Evolutionary conservation across 2,113 vertebrate species (phyloP).

Genomic region (Sus scrofa): DNA sequence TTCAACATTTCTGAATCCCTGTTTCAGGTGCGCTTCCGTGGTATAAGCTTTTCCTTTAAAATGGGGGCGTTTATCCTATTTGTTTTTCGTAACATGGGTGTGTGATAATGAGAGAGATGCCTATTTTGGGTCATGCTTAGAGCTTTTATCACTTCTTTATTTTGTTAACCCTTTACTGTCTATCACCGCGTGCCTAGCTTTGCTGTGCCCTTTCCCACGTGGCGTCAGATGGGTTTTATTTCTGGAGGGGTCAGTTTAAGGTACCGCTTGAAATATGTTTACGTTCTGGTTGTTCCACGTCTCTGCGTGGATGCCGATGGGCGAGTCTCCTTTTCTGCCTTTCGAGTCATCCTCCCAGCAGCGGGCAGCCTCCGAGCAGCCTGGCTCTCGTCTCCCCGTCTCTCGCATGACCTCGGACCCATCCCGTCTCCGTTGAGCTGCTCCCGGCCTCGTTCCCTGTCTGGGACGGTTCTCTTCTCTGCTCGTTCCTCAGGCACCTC

Average conservation of each 20-base stretch:
- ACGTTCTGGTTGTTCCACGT: neutral
- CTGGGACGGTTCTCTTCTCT: neutral
- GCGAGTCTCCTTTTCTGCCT: too few species aligned
- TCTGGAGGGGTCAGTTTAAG: neutral
- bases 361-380: neutral
- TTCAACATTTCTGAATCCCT: neutral
- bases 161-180: neutral
- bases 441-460: rapidly evolving
- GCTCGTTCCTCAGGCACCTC: rapidly evolving
- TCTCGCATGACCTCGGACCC: rapidly evolving
- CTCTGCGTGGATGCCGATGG: neutral
- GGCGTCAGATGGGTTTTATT: neutral
- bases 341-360: too few species aligned
- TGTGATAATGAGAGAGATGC: neutral
- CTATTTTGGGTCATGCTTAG: neutral
- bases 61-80: rapidly evolving
- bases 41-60: neutral
- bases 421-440: neutral
- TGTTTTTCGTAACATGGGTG: neutral
- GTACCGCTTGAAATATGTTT: neutral
- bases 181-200: too few species aligned
- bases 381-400: rapidly evolving
- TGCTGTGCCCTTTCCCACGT: too few species aligned
- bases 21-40: too few species aligned
- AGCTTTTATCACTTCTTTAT: neutral